Evolutionary conservation across 92 coral and sea anemone genomes (phyloP), one percentile per base, ranked within the genome.

Genomic region (Umimayanthus kanabou): DNA sequence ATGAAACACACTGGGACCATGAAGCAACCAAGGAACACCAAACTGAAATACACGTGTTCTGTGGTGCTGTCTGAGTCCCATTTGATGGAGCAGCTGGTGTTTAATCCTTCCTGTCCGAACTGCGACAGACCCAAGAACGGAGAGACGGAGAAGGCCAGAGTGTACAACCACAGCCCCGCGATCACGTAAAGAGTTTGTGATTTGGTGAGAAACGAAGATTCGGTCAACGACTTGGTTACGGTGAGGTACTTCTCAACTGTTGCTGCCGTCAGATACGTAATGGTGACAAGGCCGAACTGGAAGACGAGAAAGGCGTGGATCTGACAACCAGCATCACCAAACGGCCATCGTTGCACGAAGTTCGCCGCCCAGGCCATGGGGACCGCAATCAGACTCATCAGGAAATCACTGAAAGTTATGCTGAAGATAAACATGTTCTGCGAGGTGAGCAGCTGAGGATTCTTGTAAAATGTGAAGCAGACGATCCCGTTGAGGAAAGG

Each of bases 311-410:
- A n/a, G n/a, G n/a, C n/a, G n/a, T n/a, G n/a, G n/a, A n/a, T n/a
- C n/a, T n/a, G n/a, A n/a, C 95, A 92, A 14, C 93, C 92, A 55
- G 85, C 65, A 69, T 65, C 45, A 26, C 88, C 91, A 77, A 57
- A 88, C 5, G 93, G 89, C 95, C 95, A 92, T 14, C 58, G 39
- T 47, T 82, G 64, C 80, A 69, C 73, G 64, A 90, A 81, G 57
- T 75, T 74, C n/a, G 93, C 82, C n/a, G 79, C 90, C 84, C 91
- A 77, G 29, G 95, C 90, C 78, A 91, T 77, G 26, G 95, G 95
- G 45, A 93, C 40, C 23, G 92, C 90, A 9, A 93, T 28, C 15
- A 88, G 84, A 49, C 93, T 88, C 45, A 91, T 87, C 26, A 90
- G 80, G 71, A 88, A 85, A 72, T 91, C 93, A 73, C 91, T 88